Conservation (phyloP, 92 coral and sea anemone species). For the Epizoanthus scotinus region DNA sequence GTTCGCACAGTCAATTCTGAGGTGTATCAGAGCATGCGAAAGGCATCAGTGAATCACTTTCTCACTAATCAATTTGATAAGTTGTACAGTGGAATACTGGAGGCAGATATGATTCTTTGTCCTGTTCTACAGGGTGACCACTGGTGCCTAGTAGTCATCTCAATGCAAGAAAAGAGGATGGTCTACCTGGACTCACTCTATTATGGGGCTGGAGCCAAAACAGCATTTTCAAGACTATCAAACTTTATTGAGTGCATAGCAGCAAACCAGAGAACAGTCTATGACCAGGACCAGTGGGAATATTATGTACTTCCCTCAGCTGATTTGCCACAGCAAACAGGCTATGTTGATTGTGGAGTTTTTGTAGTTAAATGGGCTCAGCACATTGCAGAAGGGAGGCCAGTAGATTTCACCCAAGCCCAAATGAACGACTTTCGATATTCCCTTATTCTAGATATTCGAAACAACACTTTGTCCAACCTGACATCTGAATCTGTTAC, state of each 20-base stretch:
- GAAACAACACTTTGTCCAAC: no score
- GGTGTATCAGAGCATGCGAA: no score
- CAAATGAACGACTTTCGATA: no score
- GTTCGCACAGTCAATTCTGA: neutral
- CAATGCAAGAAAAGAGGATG: constrained; percentile 36
- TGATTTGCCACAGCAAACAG: constrained; percentile 38
- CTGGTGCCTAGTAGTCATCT: constrained; percentile 33
- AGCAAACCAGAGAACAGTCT: neutral
- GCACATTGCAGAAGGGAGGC: constrained; percentile 36
- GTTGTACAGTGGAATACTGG: constrained; percentile 32
- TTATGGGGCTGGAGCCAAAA: constrained; percentile 29
- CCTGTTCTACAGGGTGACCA: no score
- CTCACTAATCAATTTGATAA: neutral
- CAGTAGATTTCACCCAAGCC: constrained; percentile 25
- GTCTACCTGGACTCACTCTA: constrained; percentile 34
- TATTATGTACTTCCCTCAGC: constrained; percentile 17
- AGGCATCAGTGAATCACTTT: no score
- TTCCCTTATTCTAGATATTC: no score
- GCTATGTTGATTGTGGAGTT: constrained; percentile 43
- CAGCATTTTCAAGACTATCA: constrained; percentile 31
- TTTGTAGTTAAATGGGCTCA: constrained; percentile 49
- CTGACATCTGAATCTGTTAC: neutral
- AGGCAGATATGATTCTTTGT: no score
- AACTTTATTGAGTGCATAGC: no score
- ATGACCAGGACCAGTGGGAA: constrained; percentile 25